Evolutionary conservation across 2,113 vertebrate genomes (phyloP), one percentile per base, ranked within the genome.

Genomic region (Chaetodon auriga): DNA sequence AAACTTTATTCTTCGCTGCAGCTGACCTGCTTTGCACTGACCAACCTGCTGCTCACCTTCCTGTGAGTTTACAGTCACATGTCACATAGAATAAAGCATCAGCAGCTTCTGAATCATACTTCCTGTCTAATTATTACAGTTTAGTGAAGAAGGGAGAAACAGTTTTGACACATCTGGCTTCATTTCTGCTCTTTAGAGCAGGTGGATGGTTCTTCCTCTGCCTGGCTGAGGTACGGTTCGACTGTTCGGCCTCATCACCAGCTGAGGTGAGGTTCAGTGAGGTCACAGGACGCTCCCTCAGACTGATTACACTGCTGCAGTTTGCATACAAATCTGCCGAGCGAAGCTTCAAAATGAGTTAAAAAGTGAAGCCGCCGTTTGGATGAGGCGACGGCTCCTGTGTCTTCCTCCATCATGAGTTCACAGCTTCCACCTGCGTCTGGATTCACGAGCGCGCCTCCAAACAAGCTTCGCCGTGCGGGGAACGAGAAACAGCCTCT

Each of bases 271-370:
- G 38, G 15, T 16, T 66, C 3, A 41, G 6, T 57, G 30, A 30
- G 3, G 30, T 2, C 30, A 30, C 30, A 30, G 30, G 30, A 30
- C 30, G 30, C 30, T 30, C 30, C 30, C 3, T 49, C 7, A 19
- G 18, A 18, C 30, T 19, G 41, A 57, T 64, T 84, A 19, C 63
- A 41, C 63, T 4, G 63, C 63, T 12, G 68, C 66, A 35, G 30
- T 41, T 58, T 16, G 58, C 51, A 13, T n/a, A 41, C 41, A n/a
- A 54, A 77, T 65, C 68, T 45, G 30, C 68, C 18, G 45, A 57
- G 60, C 38, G 68, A 54, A 46, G 75, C 55, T 74, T 71, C 58
- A 60, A 80, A 72, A 49, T 7, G 13, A 79, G 48, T 60, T 80
- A 58, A 61, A 65, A 76, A 69, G 71, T 64, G 14, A 70, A 71